phyloP scores from a whole-genome alignment of 2,888 invertebrate genomes.

The Operophtera brumata region DNA sequence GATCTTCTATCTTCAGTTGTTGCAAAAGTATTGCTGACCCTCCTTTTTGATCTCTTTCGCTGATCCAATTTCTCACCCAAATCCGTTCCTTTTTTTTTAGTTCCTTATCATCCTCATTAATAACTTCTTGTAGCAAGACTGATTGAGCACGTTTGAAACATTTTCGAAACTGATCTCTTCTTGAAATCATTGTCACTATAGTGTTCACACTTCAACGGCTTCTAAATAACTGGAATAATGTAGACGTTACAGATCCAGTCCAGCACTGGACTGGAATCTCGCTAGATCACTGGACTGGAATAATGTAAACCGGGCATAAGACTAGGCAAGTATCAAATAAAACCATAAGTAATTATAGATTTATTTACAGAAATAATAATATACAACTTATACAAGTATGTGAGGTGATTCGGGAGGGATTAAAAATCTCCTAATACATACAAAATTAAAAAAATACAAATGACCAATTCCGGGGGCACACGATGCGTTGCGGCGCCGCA shows the following conservation, averaged over 20 bases:
- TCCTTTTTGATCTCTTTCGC: slow-evolving; percentile 18
- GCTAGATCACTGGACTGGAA: slow-evolving; percentile 7
- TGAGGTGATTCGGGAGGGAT: no score
- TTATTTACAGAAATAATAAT: no score
- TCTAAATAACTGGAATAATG: slow-evolving; percentile 5
- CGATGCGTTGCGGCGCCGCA: no score
- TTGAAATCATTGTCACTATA: slow-evolving; percentile 28
- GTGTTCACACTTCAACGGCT: slow-evolving; percentile 23
- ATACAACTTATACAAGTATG: no score
- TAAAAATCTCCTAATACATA: no score
- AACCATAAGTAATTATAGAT: no score
- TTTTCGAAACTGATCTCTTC: slow-evolving; percentile 22
- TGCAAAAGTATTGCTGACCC: slow-evolving; percentile 20
- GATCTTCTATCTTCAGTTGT: slow-evolving; percentile 27
- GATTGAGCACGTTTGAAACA: no score
- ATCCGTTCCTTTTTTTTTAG: slow-evolving; percentile 30
- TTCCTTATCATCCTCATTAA: slow-evolving; percentile 21
- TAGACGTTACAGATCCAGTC: slow-evolving; percentile 5
- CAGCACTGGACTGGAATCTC: slow-evolving; percentile 9
- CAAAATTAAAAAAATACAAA: no score
- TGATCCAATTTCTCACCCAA: slow-evolving; percentile 31
- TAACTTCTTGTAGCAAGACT: slow-evolving; percentile 13
- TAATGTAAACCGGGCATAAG: slow-evolving; percentile 4
- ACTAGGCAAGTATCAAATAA: no score
- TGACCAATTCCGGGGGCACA: no score